A percentile compares a stretch with the other conserved stretches of the same genome.
These are phyloP conservation scores for Diaperis boleti DNA, from an alignment of 2,888 invertebrate species.

Conservation along the genomic window DNA sequence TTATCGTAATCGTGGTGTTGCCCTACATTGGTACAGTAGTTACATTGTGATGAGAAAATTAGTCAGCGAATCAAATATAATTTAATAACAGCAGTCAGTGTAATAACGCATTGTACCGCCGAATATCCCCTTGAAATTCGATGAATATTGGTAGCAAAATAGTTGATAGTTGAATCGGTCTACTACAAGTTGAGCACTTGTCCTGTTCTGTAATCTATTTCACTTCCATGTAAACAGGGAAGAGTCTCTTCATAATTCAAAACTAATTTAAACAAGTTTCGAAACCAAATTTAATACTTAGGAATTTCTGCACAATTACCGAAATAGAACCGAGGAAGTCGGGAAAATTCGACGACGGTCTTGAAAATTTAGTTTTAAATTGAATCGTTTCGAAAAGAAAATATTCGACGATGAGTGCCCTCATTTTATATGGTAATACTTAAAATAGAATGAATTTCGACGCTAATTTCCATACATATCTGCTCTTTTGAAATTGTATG, in stretches of 20 bases:
- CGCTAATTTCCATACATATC: slow-evolving; percentile 32
- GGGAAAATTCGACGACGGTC: slow-evolving; percentile 1
- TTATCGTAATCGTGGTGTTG: too few relatives aligned
- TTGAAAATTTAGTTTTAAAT: slow-evolving; percentile 19
- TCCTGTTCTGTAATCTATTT: background rate
- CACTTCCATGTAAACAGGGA: background rate
- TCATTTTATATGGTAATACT: slow-evolving; percentile 34
- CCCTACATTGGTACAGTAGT: too few relatives aligned
- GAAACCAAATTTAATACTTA: slow-evolving; percentile 18
- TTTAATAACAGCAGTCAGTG: slow-evolving; percentile 8
- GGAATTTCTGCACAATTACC: slow-evolving; percentile 7
- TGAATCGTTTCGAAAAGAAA: slow-evolving; percentile 5
- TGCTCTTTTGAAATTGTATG: slow-evolving; percentile 28
- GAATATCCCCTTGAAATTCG: background rate
- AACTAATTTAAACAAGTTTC: slow-evolving; percentile 12
- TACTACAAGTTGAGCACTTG: too few relatives aligned
- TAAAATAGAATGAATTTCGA: slow-evolving; percentile 32
- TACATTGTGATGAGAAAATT: slow-evolving; percentile 9
- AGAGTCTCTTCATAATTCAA: background rate
- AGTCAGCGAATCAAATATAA: slow-evolving; percentile 12
- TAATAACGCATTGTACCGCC: background rate
- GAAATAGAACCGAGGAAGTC: background rate
- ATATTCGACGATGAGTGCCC: slow-evolving; percentile 19
- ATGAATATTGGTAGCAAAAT: background rate
- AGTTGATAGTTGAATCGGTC: background rate